Base-by-base conservation (phyloP, 1,140 invertebrate species). In the Temnothorax longispinosus region DNA sequence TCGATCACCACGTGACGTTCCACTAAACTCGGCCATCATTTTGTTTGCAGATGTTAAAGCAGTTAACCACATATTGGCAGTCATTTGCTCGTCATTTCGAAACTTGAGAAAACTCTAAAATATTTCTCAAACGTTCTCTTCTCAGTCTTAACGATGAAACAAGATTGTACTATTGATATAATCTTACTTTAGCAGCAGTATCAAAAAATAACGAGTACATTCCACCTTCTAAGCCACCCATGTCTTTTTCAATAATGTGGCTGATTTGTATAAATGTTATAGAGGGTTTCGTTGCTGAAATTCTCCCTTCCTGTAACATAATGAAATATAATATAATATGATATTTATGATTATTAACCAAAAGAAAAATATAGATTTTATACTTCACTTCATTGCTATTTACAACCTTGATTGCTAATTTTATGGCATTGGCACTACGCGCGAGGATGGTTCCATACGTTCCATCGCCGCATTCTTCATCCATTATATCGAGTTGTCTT, bases 371-470 rank as follows among this genome's bases (percentile, higher is more conserved):
- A 18, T 32, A 21, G 1, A 85, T 52, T 41, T 82, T 82, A 27
- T 86, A 67, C 50, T 1, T 38, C n/a, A 54, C 56, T 41, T 44
- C 3, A 75, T 44, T 27, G 32, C 58, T 1, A 27, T 27, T 27
- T 27, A 41, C 18, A 80, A 92, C 91, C 75, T 90, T 82, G 18
- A 92, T 92, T 18, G 88, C 92, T 54, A 41, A 60, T 91, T 93
- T 92, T 78, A 96, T 91, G 15, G 92, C 94, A 91, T 95, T 92
- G n/a, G 96, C 96, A 7, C 96, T 96, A n/a, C 91, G 90, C 27
- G 95, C 94, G 69, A 97, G 92, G 50, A 96, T 96, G 15, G 95
- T 96, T 7, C 97, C 97, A 93, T 96, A 97, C 92, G 97, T 96
- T 2, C 97, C 96, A 93, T 97, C 96, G 18, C 97, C 96, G 90